A percentile compares a stretch with the other conserved stretches of the same genome.
These are phyloP conservation scores for Pocillopora verrucosa DNA, from an alignment of 64 coral and sea anemone genomes.

Conservation along the genomic window DNA sequence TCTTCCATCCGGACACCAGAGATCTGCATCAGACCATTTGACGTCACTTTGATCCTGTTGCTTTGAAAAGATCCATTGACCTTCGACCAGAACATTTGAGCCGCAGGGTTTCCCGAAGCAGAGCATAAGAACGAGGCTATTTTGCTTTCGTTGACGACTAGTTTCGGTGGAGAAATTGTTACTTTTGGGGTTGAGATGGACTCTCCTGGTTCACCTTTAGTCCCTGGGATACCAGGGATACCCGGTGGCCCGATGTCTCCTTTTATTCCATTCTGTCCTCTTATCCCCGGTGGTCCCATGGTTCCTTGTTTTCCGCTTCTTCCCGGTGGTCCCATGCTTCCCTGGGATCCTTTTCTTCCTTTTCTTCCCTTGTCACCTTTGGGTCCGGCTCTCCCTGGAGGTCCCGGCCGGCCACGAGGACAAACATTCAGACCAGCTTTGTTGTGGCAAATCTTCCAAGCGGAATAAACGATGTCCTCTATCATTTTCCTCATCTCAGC, in stretches of 20 bases:
- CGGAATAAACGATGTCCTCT: too few species aligned
- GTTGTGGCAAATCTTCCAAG: not conserved
- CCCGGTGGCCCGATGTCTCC: conserved; percentile 2
- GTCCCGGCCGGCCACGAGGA: not conserved
- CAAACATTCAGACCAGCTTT: not conserved
- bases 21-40: not conserved
- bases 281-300: not conserved
- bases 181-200: not conserved
- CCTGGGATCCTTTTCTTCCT: not conserved
- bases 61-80: not conserved
- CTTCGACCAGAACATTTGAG: not conserved
- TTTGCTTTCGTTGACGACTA: conserved; percentile 4
- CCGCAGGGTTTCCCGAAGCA: not conserved
- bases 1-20: not conserved
- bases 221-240: not conserved
- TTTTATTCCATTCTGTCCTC: conserved; percentile 5
- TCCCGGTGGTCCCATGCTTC: not conserved
- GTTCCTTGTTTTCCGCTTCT: not conserved
- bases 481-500: too few species aligned
- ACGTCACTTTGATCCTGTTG: not conserved
- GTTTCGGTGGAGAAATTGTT: not conserved
- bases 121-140: not conserved
- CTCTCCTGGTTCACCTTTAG: conserved; percentile 3
- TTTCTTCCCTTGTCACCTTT: not conserved
- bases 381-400: not conserved